Percentiles rank a stretch among this genome's conserved stretches.
These are phyloP conservation scores for Eretmocerus hayati DNA, from an alignment of 2,888 invertebrate genomes.

Conservation along the genomic window DNA sequence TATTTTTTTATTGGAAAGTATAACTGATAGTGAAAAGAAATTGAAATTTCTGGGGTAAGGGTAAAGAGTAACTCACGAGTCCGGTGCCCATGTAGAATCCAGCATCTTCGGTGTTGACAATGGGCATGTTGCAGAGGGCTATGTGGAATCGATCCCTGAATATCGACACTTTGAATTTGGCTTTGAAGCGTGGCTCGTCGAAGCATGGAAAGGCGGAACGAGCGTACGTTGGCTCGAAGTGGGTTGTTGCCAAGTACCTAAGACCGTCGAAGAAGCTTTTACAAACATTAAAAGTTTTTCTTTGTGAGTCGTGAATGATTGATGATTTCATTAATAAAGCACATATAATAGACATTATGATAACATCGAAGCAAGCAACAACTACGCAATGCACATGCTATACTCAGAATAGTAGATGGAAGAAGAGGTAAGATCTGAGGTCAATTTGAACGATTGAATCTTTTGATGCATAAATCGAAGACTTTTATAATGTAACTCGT, in stretches of 20 bases:
- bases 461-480: too few species aligned
- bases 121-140: conserved; percentile 74
- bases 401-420: too few species aligned
- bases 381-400: too few species aligned
- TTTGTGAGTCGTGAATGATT: conserved; percentile 8
- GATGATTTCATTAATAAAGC: background rate
- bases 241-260: conserved; percentile 73
- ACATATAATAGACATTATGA: background rate
- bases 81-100: conserved; percentile 74
- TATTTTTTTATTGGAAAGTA: too few species aligned
- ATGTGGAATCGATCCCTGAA: conserved; percentile 75
- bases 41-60: too few species aligned
- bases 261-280: conserved; percentile 23
- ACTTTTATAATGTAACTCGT: too few species aligned
- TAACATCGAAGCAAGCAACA: too few species aligned
- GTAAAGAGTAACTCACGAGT: conserved; percentile 58
- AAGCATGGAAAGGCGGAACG: conserved; percentile 77
- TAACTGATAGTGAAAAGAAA: too few species aligned
- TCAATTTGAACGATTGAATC: too few species aligned
- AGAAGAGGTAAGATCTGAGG: too few species aligned
- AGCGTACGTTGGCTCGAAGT: conserved; percentile 75
- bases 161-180: conserved; percentile 72
- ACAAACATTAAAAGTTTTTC: conserved; percentile 18
- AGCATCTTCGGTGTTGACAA: conserved; percentile 68
- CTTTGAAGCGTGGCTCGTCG: conserved; percentile 77